Conservation (phyloP, 2,113 vertebrate species). For the Serilophus lunatus region DNA sequence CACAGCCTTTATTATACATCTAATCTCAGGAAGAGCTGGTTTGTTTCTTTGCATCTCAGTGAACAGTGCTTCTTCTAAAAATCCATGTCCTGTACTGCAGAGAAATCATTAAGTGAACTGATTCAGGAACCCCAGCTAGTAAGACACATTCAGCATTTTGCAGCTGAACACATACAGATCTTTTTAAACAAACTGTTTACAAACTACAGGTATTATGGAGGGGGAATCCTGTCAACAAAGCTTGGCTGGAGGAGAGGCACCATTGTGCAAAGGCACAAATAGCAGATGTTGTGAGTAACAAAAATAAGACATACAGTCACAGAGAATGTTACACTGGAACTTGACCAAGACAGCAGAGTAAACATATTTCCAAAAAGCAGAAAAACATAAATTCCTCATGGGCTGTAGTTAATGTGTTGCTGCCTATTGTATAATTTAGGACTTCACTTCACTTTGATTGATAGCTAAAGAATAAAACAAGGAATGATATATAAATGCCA, state of each 20-base stretch:
- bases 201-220: neutral
- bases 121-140: rapidly evolving
- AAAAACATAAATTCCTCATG: neutral
- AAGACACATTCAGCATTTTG: neutral
- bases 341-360: neutral
- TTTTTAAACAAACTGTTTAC: neutral
- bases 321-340: too few relatives aligned
- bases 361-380: neutral
- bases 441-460: neutral
- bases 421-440: neutral
- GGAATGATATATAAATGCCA: neutral
- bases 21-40: neutral
- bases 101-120: neutral
- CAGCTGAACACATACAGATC: neutral
- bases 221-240: neutral
- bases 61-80: neutral
- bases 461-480: neutral
- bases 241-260: neutral
- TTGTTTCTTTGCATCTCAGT: neutral
- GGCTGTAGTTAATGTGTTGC: neutral
- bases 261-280: neutral
- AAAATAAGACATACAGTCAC: neutral
- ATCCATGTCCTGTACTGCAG: neutral
- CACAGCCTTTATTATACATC: neutral
- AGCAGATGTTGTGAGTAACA: neutral